Evolutionary conservation across 2,797 vertebrate genomes (phyloP), one percentile per base, ranked within the genome.

Genomic region (Salarias fasciatus): DNA sequence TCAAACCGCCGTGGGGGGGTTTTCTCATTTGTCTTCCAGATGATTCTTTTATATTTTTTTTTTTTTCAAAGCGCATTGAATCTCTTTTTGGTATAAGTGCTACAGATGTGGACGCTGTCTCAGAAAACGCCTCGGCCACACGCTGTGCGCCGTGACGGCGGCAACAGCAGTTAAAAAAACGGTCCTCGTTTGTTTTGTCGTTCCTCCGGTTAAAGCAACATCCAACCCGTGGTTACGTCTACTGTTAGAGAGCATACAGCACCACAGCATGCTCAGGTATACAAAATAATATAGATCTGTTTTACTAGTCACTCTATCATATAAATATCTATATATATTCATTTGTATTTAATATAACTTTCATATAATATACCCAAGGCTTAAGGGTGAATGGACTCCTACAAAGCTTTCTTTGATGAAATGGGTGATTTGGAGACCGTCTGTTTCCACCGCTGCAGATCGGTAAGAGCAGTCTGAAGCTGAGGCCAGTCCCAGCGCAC

Each of bases 111-210:
- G 73, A 83, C 67, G 42, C 70, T 59, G 74, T 73, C 83, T 73
- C 43, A 79, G 83, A 86, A 90, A 88, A 68, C 84, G 68, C 80
- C 77, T 85, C 79, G 58, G 72, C 86, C 86, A 89, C 72, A 53
- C 72, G 86, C 86, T 86, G 84, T 65, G 79, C 43, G 49, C 82
- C 6, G 55, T 80, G 37, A 53, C 62, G 63, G 87, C 77, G 53
- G 79, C 87, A 62, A 86, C 77, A 90, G 86, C 77, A 86, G 79
- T 88, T 82, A 84, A 88, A 91, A 91, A 92, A 93, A 80, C 88
- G 2, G 72, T 79, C 72, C 86, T 85, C 72, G 72, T 77, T 81
- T 41, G 6, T 69, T 84, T 85, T 5, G 40, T 74, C 48, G 80
- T 69, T 48, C 62, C 31, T 72, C 74, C 48, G 62, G 52, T 73